phyloP scores from a whole-genome alignment of 2,888 invertebrate genomes.

The Sphinx pinastri region DNA sequence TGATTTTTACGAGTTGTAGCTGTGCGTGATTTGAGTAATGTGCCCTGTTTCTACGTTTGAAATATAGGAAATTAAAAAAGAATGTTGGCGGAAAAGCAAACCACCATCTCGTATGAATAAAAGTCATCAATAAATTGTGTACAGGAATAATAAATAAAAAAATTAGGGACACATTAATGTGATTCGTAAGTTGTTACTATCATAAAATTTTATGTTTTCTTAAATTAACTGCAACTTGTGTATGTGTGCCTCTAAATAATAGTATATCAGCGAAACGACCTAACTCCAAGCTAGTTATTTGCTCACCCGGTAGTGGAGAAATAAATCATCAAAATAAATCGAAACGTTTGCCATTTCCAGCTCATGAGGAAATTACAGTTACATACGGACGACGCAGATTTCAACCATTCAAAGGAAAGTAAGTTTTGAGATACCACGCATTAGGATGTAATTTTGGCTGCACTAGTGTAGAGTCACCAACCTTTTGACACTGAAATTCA shows the following conservation, averaged over 20 bases:
- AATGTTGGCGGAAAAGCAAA: background rate
- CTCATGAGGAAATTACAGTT: conserved; percentile 62
- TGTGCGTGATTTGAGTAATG: conserved; percentile 3
- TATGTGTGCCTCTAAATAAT: background rate
- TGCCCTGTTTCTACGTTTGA: background rate
- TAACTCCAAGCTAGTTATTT: background rate
- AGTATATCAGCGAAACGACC: background rate
- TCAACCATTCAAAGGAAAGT: conserved; percentile 43
- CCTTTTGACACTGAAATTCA: conserved; percentile 82
- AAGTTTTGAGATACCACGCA: conserved; percentile 47
- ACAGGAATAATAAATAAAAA: background rate
- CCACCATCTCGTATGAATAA: background rate
- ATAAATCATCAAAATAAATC: conserved; percentile 45
- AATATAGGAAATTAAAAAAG: background rate
- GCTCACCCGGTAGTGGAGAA: conserved; percentile 29
- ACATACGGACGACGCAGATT: conserved; percentile 46
- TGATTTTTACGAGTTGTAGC: conserved; percentile 35
- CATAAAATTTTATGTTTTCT: background rate
- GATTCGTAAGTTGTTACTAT: background rate
- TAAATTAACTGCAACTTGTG: background rate
- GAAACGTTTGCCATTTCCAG: conserved; percentile 64
- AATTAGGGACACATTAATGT: background rate
- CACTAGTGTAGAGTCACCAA: conserved; percentile 71
- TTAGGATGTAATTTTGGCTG: conserved; percentile 64
- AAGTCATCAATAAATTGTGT: background rate